Percentiles rank a stretch among this genome's conserved stretches.
phyloP scores from a whole-genome alignment of 2,797 vertebrate genomes.

The Diceros bicornis region DNA sequence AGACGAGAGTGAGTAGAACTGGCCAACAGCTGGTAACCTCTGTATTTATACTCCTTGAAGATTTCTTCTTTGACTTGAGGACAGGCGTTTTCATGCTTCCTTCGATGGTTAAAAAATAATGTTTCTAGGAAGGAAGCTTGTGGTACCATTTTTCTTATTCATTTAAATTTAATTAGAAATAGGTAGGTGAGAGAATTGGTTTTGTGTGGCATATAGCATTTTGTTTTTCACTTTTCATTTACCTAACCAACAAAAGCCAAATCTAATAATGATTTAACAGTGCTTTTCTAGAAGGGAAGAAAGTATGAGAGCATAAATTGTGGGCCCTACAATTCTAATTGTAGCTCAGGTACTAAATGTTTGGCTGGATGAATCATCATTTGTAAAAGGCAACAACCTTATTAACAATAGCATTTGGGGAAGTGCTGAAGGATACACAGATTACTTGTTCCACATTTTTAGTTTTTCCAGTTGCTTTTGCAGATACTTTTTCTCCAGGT shows the following conservation, averaged over 20 bases:
- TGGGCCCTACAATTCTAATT: constrained; percentile 58
- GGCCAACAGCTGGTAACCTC: constrained; percentile 72
- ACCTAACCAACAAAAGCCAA: constrained; percentile 56
- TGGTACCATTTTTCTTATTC: constrained; percentile 50
- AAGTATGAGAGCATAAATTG: constrained; percentile 48
- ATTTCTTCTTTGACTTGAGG: constrained; percentile 86
- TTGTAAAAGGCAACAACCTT: constrained; percentile 67
- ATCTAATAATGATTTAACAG: constrained; percentile 58
- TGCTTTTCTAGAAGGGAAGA: constrained; percentile 63
- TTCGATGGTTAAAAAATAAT: constrained; percentile 65
- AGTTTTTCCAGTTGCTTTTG: constrained; percentile 63
- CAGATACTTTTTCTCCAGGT: constrained; percentile 54
- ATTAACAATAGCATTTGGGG: constrained; percentile 39
- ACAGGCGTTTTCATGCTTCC: constrained; percentile 75
- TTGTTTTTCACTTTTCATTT: constrained; percentile 69
- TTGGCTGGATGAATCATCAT: constrained; percentile 55
- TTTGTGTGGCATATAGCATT: constrained; percentile 60
- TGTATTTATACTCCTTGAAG: constrained; percentile 82
- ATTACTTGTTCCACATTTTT: constrained; percentile 56
- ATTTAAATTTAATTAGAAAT: constrained; percentile 65
- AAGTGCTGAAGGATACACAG: constrained; percentile 44
- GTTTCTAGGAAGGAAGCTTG: constrained; percentile 53
- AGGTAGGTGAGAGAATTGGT: constrained; percentile 42
- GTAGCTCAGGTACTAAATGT: constrained; percentile 60
- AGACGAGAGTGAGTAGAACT: constrained; percentile 96